Base-by-base conservation (phyloP, 2,797 vertebrate species). In the Sorex maritimensis region DNA sequence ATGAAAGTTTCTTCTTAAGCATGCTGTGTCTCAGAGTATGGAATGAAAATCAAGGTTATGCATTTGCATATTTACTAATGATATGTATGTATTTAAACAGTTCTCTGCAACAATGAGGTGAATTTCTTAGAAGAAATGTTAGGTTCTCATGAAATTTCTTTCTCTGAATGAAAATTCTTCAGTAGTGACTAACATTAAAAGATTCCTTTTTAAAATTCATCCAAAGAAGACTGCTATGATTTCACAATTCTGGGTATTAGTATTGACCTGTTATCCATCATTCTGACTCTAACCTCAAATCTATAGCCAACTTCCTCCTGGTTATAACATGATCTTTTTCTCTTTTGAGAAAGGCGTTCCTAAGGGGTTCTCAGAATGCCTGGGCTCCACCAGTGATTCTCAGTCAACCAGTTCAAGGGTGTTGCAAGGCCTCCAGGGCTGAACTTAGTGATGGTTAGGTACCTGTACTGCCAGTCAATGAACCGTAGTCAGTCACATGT, bases 161-260 rank as follows among this genome's bases (percentile, higher is more conserved):
- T 86, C 6, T n/a, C 24, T 81, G 3, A 5, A 10, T 34, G 28
- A 80, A 92, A 94, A 68, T 3, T 63, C 9, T 63, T 63, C 14
- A 52, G 49, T 52, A 8, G 13, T 52, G 49, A 9, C 13, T 52
- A 52, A 9, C 49, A 52, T 52, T 52, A 11, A 52, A 52, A 52
- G 55, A 2, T 21, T 58, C 52, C 73, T 92, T 90, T 23, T 89
- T 52, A 65, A 8, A 23, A 46, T 44, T 21, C 58, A 61, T 61
- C 58, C 15, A 55, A 0, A 52, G 8, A 46, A 14, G 38, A 61
- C 26, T 68, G 3, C 49, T 77, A 5, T 49, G 28, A 61, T 21
- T 5, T 67, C 2, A 1, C 6, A 30, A 61, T 0, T 14, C 1
- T 0, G 12, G n/a, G 2, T n/a, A 9, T 14, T 6, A 7, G 13